Conservation (phyloP, 2,888 invertebrate species). For the Gerris lacustris region DNA sequence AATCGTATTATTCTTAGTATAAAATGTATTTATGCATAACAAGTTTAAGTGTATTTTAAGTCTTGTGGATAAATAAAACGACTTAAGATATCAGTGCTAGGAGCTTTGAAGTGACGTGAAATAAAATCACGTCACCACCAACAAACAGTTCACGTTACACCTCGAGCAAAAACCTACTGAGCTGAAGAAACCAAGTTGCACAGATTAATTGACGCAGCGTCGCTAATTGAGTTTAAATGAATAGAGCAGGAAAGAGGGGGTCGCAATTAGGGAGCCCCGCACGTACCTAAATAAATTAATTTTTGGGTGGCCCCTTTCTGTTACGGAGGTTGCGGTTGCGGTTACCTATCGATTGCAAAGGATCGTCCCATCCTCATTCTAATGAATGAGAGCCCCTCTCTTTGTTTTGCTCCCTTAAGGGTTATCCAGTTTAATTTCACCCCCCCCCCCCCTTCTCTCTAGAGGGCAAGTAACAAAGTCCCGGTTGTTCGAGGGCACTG, state of each 20-base stretch:
- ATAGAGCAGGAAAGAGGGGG: neutral
- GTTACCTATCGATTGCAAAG: conserved; percentile 1
- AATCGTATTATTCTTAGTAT: too few relatives aligned
- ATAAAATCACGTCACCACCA: too few relatives aligned
- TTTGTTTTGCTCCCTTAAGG: neutral
- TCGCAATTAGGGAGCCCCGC: neutral
- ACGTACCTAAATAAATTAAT: conserved; percentile 5
- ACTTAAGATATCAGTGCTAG: too few relatives aligned
- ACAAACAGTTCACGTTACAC: too few relatives aligned
- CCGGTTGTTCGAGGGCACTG: neutral
- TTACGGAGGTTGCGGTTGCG: neutral
- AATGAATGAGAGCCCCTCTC: neutral
- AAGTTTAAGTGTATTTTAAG: too few relatives aligned
- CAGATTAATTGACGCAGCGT: neutral
- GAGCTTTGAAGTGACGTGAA: too few relatives aligned
- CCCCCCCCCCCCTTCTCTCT: neutral
- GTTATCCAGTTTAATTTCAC: neutral
- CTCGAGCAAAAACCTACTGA: too few relatives aligned
- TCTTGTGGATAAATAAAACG: too few relatives aligned
- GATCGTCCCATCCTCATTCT: neutral
- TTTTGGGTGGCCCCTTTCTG: neutral
- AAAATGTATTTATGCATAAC: too few relatives aligned
- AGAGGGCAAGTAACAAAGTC: neutral
- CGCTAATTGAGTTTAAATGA: conserved; percentile 5
- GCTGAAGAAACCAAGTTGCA: neutral